Evolutionary conservation across 2,113 vertebrate species (phyloP), one percentile per base, ranked within the genome.

Genomic region (Chaetodon auriga): DNA sequence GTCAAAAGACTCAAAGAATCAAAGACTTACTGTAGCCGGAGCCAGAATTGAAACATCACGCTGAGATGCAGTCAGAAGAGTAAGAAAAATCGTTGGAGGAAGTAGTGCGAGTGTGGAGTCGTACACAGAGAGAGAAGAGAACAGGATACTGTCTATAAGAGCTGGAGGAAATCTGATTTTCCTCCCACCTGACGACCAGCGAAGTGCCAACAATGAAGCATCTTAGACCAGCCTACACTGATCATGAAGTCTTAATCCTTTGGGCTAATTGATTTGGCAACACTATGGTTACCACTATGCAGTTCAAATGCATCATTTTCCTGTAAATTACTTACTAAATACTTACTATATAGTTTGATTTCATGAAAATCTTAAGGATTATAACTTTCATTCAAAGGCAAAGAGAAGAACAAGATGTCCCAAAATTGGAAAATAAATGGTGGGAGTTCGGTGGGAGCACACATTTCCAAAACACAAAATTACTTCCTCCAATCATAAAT

Each of bases 21-120:
- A 82, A 45, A 78, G 63, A 74, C 45, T 63, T 7, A 1, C 55
- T 30, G 55, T 57, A 18, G 48, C 68, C 43, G n/a, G 41, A 84
- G 58, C 12, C 49, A 80, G 54, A 55, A 64, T 6, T 46, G 45
- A 70, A 87, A 70, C n/a, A 61, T 77, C 13, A 1, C 54, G 21
- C 60, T 36, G 78, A 64, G 81, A 48, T 15, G 45, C 35, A 72
- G 45, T 68, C 30, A 53, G 70, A 64, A 53, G 36, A 53, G 14
- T 2, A 53, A 53, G 23, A 55, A 35, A 77, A 53, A 16, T 53
- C 19, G 21, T 49, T 68, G 16, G 57, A 68, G 25, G 58, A 1
- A 48, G 48, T 18, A 57, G 14, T 66, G 30, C 5, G 9, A 58
- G 70, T 3, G 35, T 35, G 11, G 7, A 38, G 70, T 54, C 46